These are phyloP conservation scores for Clarias macrocephalus DNA, from an alignment of 2,113 vertebrate species.

Conservation along the genomic window DNA sequence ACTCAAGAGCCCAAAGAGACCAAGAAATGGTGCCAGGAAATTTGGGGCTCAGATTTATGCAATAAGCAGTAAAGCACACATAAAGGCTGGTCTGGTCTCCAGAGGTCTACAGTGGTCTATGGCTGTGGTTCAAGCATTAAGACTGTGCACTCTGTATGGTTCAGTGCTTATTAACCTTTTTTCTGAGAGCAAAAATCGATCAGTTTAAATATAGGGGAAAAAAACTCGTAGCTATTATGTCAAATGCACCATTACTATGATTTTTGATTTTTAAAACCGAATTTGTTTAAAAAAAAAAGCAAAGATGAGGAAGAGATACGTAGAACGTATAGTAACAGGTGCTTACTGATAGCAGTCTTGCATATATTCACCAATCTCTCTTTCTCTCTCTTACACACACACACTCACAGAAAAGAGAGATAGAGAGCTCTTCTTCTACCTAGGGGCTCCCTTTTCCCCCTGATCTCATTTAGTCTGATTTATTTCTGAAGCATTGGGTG, in stretches of 20 bases:
- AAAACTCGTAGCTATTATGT: background rate
- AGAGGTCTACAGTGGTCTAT: slow-evolving; percentile 26
- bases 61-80: slow-evolving; percentile 38
- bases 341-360: slow-evolving; percentile 26
- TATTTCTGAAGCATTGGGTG: slow-evolving; percentile 67
- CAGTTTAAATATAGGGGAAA: background rate
- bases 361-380: slow-evolving; percentile 21
- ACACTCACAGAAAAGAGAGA: background rate
- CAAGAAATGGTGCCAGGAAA: slow-evolving; percentile 50
- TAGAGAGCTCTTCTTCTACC: slow-evolving; percentile 38
- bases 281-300: background rate
- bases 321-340: slow-evolving; percentile 36
- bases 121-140: slow-evolving; percentile 20
- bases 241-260: background rate
- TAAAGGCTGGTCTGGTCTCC: slow-evolving; percentile 35
- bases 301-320: background rate
- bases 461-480: slow-evolving; percentile 66
- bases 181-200: background rate
- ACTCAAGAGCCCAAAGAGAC: slow-evolving; percentile 44
- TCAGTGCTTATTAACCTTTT: background rate
- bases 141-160: slow-evolving; percentile 19
- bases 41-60: slow-evolving; percentile 47
- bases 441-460: slow-evolving; percentile 49
- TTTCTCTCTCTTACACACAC: slow-evolving; percentile 14
- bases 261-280: background rate